Evolutionary conservation across 2,113 vertebrate genomes (phyloP).

Genomic region (Syngnathus typhle): DNA sequence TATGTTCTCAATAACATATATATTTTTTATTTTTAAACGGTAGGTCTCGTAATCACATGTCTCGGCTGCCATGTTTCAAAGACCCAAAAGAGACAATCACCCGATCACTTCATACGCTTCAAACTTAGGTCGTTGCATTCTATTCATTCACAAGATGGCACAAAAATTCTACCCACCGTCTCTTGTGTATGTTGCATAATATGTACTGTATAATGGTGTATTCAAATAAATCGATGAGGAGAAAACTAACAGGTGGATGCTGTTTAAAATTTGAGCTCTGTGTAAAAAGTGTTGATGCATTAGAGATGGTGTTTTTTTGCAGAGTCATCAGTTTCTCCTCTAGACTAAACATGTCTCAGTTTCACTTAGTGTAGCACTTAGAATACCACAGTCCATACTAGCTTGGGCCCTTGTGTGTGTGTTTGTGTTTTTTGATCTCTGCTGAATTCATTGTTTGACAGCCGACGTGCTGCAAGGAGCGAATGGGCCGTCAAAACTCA

Average conservation of each 20-base stretch:
- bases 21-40: no score
- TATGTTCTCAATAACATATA: no score
- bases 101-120: no score
- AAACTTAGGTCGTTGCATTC: no score
- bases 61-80: no score
- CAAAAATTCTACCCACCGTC: no score
- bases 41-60: no score
- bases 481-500: conserved; percentile 6
- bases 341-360: not conserved
- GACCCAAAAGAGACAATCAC: no score
- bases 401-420: not conserved
- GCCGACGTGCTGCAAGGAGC: not conserved
- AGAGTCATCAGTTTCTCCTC: not conserved
- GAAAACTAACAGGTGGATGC: not conserved
- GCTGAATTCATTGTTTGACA: not conserved
- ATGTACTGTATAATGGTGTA: not conserved
- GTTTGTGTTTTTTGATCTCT: not conserved
- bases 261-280: no score
- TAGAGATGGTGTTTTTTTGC: not conserved
- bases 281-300: not conserved
- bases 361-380: not conserved
- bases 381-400: not conserved
- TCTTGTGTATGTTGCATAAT: not conserved
- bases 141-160: no score
- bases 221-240: not conserved